Percentiles rank a stretch among this genome's conserved stretches.
Evolutionary conservation across 1,140 invertebrate species (phyloP).

Genomic region (Ostrea denselamellosa): DNA sequence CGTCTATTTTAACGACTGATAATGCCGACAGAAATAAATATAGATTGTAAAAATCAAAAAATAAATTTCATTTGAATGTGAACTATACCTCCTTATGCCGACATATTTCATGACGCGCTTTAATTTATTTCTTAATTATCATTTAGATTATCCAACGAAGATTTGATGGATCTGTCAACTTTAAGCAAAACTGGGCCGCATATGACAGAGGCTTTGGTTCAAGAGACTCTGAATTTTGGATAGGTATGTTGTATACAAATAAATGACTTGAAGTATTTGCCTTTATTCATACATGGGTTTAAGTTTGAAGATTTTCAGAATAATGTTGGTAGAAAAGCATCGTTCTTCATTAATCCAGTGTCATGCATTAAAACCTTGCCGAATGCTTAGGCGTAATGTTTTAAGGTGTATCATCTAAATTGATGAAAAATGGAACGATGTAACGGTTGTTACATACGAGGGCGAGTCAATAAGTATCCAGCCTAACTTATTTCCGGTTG

Average conservation of each 20-base stretch:
- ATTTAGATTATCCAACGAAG: conserved; percentile 25
- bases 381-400: too few relatives aligned
- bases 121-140: neutral
- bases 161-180: conserved; percentile 6
- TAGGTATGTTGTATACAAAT: neutral
- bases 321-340: too few relatives aligned
- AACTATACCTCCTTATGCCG: neutral
- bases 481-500: too few relatives aligned
- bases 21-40: neutral
- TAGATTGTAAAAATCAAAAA: neutral
- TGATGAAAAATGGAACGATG: too few relatives aligned
- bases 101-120: neutral
- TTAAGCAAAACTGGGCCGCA: neutral
- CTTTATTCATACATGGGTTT: too few relatives aligned
- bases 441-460: too few relatives aligned
- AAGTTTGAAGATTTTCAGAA: too few relatives aligned
- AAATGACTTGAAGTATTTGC: too few relatives aligned
- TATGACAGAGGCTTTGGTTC: conserved; percentile 26
- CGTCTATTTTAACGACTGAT: neutral
- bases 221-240: neutral
- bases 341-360: too few relatives aligned
- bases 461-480: too few relatives aligned
- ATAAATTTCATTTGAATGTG: neutral
- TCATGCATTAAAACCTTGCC: too few relatives aligned
- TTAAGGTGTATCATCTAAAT: too few relatives aligned